phyloP scores from a whole-genome alignment of 2,888 invertebrate genomes.

The Strigamia crassipes region DNA sequence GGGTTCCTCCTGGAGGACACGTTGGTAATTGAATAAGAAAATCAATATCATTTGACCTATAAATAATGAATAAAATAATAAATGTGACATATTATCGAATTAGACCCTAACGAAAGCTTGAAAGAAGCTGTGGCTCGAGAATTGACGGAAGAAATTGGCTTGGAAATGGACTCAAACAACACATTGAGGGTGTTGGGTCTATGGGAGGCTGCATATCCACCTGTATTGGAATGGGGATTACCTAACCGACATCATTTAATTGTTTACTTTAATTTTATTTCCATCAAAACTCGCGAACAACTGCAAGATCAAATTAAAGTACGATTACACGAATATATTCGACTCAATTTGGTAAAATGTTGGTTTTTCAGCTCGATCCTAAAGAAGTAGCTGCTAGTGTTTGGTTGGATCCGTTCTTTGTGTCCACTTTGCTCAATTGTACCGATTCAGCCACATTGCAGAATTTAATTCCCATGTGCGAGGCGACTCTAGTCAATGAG shows the following conservation, averaged over 20 bases:
- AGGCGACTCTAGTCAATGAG: not conserved
- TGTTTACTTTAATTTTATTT: not conserved
- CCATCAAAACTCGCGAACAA: not conserved
- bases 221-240: not conserved
- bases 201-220: slow-evolving; percentile 14
- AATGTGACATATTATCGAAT: not conserved
- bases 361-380: not conserved
- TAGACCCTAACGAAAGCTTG: not conserved
- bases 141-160: slow-evolving; percentile 3
- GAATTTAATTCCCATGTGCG: not conserved
- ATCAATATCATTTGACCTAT: not conserved
- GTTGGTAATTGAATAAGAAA: slow-evolving; percentile 11
- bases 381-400: not conserved
- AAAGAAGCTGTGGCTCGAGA: not conserved
- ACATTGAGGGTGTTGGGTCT: not conserved
- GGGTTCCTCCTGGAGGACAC: slow-evolving; percentile 46
- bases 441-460: not conserved
- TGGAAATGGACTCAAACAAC: not conserved
- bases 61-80: not conserved
- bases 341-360: not conserved
- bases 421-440: not conserved
- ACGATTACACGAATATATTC: not conserved
- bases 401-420: not conserved
- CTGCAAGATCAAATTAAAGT: slow-evolving; percentile 12
- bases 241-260: not conserved